Conservation (phyloP, 2,888 invertebrate genomes). For the Lepetodrilus schrolli region DNA sequence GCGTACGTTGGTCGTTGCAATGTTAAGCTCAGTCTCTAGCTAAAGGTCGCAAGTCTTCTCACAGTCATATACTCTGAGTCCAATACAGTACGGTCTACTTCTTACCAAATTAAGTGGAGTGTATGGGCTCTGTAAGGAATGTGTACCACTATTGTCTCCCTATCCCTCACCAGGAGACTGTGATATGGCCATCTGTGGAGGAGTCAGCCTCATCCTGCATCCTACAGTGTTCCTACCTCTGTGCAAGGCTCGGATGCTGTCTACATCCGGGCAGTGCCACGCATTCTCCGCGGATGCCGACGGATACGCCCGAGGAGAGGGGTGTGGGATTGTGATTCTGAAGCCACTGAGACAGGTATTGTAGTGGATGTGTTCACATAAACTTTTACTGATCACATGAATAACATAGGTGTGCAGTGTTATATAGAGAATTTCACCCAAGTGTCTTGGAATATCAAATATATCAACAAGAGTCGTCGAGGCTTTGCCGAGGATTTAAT, state of each 20-base stretch:
- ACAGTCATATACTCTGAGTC: too few relatives aligned
- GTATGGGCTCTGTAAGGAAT: not conserved
- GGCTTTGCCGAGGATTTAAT: too few relatives aligned
- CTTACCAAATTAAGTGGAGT: not conserved
- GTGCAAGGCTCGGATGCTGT: slow-evolving; percentile 57
- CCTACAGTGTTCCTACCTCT: slow-evolving; percentile 46
- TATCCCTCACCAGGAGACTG: slow-evolving; percentile 44
- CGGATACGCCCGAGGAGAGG: slow-evolving; percentile 63
- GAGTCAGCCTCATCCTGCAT: slow-evolving; percentile 44
- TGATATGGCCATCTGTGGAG: slow-evolving; percentile 43
- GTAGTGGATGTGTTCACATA: too few relatives aligned
- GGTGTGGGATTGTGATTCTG: slow-evolving; percentile 59
- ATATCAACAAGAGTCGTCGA: too few relatives aligned
- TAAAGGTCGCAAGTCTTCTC: too few relatives aligned
- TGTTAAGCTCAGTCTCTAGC: too few relatives aligned
- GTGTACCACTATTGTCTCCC: not conserved
- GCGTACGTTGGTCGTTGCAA: too few relatives aligned
- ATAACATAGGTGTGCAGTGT: too few relatives aligned
- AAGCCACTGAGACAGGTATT: slow-evolving; percentile 45
- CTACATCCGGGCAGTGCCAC: slow-evolving; percentile 56
- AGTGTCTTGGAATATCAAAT: too few relatives aligned
- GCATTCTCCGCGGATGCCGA: slow-evolving; percentile 56
- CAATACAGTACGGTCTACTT: too few relatives aligned
- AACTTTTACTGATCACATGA: too few relatives aligned
- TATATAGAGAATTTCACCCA: too few relatives aligned